Conservation (phyloP, 2,888 invertebrate genomes). For the Altica lythri region DNA sequence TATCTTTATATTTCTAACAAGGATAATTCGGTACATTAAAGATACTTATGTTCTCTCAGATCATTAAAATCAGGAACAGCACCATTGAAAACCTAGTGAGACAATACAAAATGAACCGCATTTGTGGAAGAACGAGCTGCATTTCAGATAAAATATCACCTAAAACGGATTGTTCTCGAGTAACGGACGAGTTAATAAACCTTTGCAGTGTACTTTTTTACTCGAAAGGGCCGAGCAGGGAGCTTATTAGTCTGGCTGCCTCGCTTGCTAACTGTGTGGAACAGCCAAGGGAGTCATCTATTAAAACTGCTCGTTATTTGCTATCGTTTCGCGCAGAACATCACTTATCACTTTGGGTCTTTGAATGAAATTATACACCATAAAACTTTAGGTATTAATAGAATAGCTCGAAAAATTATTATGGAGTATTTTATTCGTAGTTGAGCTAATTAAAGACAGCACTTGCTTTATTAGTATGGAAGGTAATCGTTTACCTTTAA, state of each 20-base stretch:
- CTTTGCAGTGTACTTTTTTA: conserved; percentile 22
- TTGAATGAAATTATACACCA: no score
- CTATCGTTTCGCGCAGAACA: conserved; percentile 35
- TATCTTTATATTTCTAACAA: no score
- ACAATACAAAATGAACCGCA: conserved; percentile 27
- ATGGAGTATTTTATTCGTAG: no score
- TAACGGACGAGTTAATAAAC: conserved; percentile 29
- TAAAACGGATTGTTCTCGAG: conserved; percentile 20
- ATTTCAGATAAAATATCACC: conserved; percentile 20
- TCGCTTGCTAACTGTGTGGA: conserved; percentile 25
- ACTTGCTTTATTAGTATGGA: no score
- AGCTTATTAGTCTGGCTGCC: conserved; percentile 30
- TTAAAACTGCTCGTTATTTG: conserved; percentile 35
- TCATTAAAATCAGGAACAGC: conserved; percentile 22
- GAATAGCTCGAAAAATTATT: no score
- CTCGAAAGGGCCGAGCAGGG: conserved; percentile 15
- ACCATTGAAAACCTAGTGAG: conserved; percentile 14
- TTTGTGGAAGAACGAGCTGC: conserved; percentile 19
- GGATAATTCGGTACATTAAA: conserved; percentile 18
- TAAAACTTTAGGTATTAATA: no score
- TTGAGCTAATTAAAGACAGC: no score
- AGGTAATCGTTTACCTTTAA: no score
- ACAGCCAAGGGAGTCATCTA: conserved; percentile 34
- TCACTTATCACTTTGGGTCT: conserved; percentile 37
- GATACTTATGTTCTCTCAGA: conserved; percentile 15